Conservation (phyloP, 1,140 invertebrate genomes). For the Leptinotarsa undecemlineata region DNA sequence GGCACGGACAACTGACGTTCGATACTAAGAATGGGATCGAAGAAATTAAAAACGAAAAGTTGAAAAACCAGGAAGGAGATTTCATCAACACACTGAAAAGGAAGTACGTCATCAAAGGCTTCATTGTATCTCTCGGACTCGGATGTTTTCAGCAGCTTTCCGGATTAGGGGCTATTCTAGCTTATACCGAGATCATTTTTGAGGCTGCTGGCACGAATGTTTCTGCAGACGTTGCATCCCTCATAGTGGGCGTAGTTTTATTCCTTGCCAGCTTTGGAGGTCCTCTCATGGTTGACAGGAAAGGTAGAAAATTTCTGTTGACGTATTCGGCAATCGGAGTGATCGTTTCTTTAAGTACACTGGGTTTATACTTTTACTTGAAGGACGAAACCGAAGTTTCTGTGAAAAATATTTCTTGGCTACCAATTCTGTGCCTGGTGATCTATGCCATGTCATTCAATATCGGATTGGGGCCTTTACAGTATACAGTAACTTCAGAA, state of each 20-base stretch:
- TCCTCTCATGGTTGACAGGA: slow-evolving; percentile 66
- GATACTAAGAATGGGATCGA: slow-evolving; percentile 11
- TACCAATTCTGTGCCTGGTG: slow-evolving; percentile 41
- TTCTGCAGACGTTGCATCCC: slow-evolving; percentile 40
- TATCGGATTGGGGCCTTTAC: slow-evolving; percentile 75
- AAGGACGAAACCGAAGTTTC: slow-evolving; percentile 28
- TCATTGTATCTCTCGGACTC: slow-evolving; percentile 67
- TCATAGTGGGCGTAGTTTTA: slow-evolving; percentile 31
- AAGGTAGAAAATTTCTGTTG: slow-evolving; percentile 72
- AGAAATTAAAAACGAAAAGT: slow-evolving; percentile 21
- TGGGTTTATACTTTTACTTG: slow-evolving; percentile 44
- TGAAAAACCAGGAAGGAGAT: slow-evolving; percentile 7
- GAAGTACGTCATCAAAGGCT: slow-evolving; percentile 23
- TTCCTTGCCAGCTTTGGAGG: slow-evolving; percentile 32
- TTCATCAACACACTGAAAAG: slow-evolving; percentile 20
- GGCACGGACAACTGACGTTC: background rate
- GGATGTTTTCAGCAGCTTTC: slow-evolving; percentile 75
- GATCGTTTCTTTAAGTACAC: slow-evolving; percentile 44
- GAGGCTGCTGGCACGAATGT: slow-evolving; percentile 62
- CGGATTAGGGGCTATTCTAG: slow-evolving; percentile 80
- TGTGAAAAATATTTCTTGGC: slow-evolving; percentile 36
- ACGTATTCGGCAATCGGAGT: slow-evolving; percentile 69
- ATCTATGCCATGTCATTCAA: slow-evolving; percentile 38
- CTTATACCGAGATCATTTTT: slow-evolving; percentile 77
- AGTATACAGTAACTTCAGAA: slow-evolving; percentile 82